Conservation (phyloP, 2,113 vertebrate genomes). For the Oncorhynchus mykiss region DNA sequence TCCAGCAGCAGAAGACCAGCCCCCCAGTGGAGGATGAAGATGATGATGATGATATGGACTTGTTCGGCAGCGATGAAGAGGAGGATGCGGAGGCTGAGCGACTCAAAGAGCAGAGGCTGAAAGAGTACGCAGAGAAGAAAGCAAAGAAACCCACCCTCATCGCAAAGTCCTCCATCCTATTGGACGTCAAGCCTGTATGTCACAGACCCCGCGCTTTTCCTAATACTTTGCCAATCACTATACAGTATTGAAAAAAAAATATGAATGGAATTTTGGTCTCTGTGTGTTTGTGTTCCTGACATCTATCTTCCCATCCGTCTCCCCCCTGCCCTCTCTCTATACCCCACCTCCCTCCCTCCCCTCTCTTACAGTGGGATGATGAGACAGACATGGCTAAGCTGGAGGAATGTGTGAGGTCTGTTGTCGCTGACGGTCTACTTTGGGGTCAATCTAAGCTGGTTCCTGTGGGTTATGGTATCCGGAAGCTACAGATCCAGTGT, state of each 20-base stretch:
- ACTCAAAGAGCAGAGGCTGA: constrained; percentile 85
- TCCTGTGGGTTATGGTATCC: constrained; percentile 87
- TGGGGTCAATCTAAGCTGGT: constrained; percentile 10
- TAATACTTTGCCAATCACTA: too few species aligned
- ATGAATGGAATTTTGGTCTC: background rate
- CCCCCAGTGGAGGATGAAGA: constrained; percentile 30
- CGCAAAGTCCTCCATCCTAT: constrained; percentile 93
- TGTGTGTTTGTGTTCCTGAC: too few species aligned
- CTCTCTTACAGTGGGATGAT: background rate
- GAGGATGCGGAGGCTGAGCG: constrained; percentile 88
- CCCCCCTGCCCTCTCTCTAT: constrained; percentile 33
- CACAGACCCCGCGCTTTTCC: background rate
- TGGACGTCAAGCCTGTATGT: constrained; percentile 94
- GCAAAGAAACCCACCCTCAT: constrained; percentile 85
- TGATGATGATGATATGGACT: constrained; percentile 80
- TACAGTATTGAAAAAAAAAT: background rate
- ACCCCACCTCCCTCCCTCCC: background rate
- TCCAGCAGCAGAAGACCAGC: constrained; percentile 51
- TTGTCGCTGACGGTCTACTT: background rate
- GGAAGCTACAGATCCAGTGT: constrained; percentile 93
- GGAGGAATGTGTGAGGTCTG: constrained; percentile 1
- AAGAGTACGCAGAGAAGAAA: constrained; percentile 87
- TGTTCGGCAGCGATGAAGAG: constrained; percentile 87
- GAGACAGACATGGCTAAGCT: constrained; percentile 87
- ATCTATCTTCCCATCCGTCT: background rate